A percentile compares a stretch with the other conserved stretches of the same genome.
These are phyloP conservation scores for Polyommatus icarus DNA, from an alignment of 2,888 invertebrate species.

Conservation along the genomic window DNA sequence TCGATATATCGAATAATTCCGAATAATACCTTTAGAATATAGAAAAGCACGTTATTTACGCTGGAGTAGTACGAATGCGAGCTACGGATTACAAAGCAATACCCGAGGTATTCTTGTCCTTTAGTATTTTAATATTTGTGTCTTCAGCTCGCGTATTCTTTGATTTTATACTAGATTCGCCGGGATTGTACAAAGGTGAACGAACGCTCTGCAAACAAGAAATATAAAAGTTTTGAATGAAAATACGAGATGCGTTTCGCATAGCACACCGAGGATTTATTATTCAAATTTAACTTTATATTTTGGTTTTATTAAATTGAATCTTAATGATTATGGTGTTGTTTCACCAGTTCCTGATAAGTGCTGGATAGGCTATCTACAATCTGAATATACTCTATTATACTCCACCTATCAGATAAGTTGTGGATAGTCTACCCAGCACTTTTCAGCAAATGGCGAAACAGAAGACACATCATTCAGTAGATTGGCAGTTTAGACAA, in stretches of 20 bases:
- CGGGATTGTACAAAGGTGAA: slow-evolving; percentile 11
- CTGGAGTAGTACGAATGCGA: slow-evolving; percentile 4
- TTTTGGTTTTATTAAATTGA: too few species aligned
- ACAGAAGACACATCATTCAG: too few species aligned
- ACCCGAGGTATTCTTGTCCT: slow-evolving; percentile 20
- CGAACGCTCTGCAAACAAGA: slow-evolving; percentile 3
- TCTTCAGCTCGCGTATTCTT: slow-evolving; percentile 2
- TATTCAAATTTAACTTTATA: not conserved
- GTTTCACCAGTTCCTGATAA: too few species aligned
- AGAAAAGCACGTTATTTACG: slow-evolving; percentile 25
- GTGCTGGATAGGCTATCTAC: too few species aligned
- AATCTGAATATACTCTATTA: too few species aligned
- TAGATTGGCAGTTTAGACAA: too few species aligned
- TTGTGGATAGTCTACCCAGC: too few species aligned
- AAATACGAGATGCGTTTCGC: not conserved
- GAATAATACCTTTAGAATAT: slow-evolving; percentile 30
- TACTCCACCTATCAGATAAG: too few species aligned
- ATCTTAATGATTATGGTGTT: too few species aligned
- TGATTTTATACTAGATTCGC: slow-evolving; percentile 1
- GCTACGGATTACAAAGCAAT: slow-evolving; percentile 28
- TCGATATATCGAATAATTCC: slow-evolving; percentile 35
- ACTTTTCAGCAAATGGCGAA: too few species aligned
- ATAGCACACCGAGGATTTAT: not conserved
- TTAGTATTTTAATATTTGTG: slow-evolving; percentile 28
- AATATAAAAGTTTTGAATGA: not conserved